Evolutionary conservation across 2,797 vertebrate species (phyloP).

Genomic region (Selene dorsalis): DNA sequence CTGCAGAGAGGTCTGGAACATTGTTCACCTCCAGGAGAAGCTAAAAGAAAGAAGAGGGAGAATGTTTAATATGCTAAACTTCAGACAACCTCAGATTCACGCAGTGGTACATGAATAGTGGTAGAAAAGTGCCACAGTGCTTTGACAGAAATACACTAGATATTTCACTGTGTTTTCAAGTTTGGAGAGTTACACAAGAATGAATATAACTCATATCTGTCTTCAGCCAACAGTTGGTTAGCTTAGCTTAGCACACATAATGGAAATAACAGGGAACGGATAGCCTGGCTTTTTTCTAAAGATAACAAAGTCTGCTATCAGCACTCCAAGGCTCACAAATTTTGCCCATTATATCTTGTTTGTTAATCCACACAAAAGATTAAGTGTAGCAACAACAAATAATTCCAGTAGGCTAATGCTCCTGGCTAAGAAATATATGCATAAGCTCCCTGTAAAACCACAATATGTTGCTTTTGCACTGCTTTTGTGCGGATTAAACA

Average conservation of each 20-base stretch:
- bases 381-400: not conserved
- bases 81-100: not conserved
- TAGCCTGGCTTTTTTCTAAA: slow-evolving; percentile 1
- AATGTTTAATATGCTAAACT: not conserved
- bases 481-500: not conserved
- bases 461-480: not conserved
- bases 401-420: not conserved
- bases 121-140: not conserved
- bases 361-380: slow-evolving; percentile 7
- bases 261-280: not conserved
- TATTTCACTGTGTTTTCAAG: not conserved
- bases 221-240: not conserved
- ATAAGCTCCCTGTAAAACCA: not conserved
- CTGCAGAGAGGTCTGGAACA: slow-evolving; percentile 90
- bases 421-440: not conserved
- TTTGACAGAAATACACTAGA: not conserved
- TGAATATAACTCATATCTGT: not conserved
- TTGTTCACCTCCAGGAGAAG: slow-evolving; percentile 91
- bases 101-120: not conserved
- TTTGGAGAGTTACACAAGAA: not conserved
- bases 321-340: slow-evolving; percentile 5
- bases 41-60: slow-evolving; percentile 72
- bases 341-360: not conserved
- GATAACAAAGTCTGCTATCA: not conserved
- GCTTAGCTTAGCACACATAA: not conserved